phyloP scores from a whole-genome alignment of 2,888 invertebrate genomes.

The Aphodius granarius region DNA sequence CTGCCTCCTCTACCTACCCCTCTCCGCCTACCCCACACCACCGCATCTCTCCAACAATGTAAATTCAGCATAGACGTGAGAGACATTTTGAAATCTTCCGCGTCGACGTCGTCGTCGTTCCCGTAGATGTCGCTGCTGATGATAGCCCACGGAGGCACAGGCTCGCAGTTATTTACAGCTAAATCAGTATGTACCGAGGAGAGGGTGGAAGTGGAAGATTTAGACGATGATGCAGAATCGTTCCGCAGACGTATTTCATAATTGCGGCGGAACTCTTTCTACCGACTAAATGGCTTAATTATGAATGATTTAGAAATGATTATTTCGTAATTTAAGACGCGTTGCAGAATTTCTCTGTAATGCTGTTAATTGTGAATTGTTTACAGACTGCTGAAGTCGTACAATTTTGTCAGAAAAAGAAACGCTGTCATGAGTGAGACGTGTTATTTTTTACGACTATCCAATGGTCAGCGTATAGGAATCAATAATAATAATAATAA shows the following conservation, averaged over 20 bases:
- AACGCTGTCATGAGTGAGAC: too few relatives aligned
- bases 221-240: background rate
- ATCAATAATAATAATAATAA: too few relatives aligned
- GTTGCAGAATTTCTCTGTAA: too few relatives aligned
- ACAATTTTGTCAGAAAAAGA: too few relatives aligned
- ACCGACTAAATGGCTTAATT: background rate
- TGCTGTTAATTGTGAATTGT: too few relatives aligned
- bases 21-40: conserved; percentile 18
- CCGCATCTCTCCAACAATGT: conserved; percentile 41
- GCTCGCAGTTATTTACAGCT: conserved; percentile 4
- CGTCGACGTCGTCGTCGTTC: conserved; percentile 7
- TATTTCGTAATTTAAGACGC: background rate
- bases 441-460: too few relatives aligned
- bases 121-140: background rate
- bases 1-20: conserved; percentile 26
- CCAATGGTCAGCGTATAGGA: too few relatives aligned
- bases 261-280: background rate
- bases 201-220: conserved; percentile 1
- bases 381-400: too few relatives aligned
- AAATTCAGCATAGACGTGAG: conserved; percentile 49
- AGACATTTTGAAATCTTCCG: conserved; percentile 39
- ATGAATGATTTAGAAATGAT: background rate
- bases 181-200: background rate
- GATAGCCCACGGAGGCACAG: background rate
- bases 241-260: background rate